Conservation (phyloP, 2,113 vertebrate species). For the Nestor notabilis region DNA sequence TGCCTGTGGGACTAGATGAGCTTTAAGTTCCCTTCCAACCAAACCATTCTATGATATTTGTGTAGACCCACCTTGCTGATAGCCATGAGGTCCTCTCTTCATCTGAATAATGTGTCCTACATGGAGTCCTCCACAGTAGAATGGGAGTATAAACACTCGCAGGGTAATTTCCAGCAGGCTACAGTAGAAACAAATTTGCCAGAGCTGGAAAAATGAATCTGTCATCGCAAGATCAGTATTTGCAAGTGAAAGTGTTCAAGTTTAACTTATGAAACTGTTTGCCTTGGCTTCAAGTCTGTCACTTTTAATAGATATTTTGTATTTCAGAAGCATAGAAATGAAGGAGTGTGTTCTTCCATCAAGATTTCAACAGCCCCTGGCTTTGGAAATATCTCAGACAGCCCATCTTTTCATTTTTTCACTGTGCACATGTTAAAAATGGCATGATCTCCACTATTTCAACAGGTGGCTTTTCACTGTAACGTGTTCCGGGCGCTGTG, state of each 20-base stretch:
- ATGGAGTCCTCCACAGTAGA: not conserved
- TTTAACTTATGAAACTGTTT: slow-evolving; percentile 35
- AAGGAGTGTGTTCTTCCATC: slow-evolving; percentile 4
- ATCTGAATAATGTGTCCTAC: not conserved
- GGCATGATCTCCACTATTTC: not conserved
- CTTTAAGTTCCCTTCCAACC: not conserved
- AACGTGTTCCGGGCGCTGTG: not conserved
- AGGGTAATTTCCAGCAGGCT: slow-evolving; percentile 29
- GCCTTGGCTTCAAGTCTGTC: slow-evolving; percentile 39
- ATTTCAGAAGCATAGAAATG: not conserved
- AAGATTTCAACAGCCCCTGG: slow-evolving; percentile 24
- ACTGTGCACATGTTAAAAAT: not conserved
- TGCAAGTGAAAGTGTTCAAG: slow-evolving; percentile 19
- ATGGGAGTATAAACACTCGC: slow-evolving; percentile 38
- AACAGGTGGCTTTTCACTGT: slow-evolving; percentile 23
- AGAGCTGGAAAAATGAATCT: slow-evolving; percentile 51
- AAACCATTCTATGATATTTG: not conserved
- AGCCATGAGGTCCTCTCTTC: not conserved
- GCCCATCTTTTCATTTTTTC: not conserved
- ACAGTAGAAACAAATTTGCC: slow-evolving; percentile 24
- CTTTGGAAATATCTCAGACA: slow-evolving; percentile 15
- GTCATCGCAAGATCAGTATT: slow-evolving; percentile 30
- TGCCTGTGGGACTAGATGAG: not conserved
- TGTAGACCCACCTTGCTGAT: not conserved
- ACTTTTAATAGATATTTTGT: slow-evolving; percentile 19